Percentiles rank a stretch among this genome's conserved stretches.
Evolutionary conservation across 2,797 vertebrate species (phyloP).

Genomic region (Chlorospingus semifuscus): DNA sequence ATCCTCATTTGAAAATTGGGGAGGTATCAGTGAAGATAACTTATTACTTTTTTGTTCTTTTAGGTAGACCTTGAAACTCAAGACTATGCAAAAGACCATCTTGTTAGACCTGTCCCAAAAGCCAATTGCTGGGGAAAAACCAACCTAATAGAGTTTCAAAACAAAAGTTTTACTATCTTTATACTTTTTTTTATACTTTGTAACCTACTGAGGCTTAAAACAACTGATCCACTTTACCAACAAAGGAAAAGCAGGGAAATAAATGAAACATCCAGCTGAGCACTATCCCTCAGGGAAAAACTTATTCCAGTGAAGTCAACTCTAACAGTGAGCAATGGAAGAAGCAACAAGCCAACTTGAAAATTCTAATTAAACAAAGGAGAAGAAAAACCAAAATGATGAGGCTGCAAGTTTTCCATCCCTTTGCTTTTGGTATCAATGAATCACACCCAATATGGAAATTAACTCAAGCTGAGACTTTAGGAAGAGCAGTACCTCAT

Average conservation of each 20-base stretch:
- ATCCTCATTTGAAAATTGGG: background rate
- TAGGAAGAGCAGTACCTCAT: background rate
- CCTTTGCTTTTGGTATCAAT: background rate
- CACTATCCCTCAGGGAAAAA: background rate
- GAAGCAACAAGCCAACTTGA: background rate
- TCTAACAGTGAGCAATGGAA: background rate
- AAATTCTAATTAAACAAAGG: background rate
- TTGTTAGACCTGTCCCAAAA: accelerated
- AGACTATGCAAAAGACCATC: background rate
- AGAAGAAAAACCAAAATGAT: background rate
- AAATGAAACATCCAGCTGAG: background rate
- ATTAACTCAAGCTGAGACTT: background rate
- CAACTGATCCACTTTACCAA: background rate
- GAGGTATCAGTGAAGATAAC: background rate
- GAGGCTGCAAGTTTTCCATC: background rate
- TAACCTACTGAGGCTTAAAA: background rate
- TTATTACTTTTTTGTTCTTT: background rate
- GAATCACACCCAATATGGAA: background rate
- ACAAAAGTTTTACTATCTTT: background rate
- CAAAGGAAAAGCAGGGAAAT: background rate
- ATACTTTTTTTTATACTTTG: background rate
- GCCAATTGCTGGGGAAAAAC: background rate
- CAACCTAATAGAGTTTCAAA: background rate
- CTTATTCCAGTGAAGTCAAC: background rate
- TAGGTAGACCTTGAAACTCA: background rate